Base-by-base conservation (phyloP, 1,140 invertebrate species). In the Aphis craccivora region DNA sequence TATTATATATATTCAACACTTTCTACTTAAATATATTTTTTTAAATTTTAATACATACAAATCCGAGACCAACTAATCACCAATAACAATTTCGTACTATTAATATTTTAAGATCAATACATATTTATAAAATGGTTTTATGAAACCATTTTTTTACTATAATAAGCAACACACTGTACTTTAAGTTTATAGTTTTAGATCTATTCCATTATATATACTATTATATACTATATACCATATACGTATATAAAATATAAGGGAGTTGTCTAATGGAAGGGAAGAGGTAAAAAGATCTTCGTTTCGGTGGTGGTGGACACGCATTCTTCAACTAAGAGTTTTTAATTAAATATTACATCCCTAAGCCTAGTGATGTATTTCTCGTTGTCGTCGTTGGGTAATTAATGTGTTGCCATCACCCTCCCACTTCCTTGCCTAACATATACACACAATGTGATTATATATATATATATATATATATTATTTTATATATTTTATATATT, bases 321-420 rank as follows among this genome's bases (percentile, higher is more conserved):
- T 86, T 86, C 83, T 25, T 43, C 83, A 40, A 43, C 83, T 43
- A 40, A 86, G 83, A 86, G 40, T 86, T 86, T 86, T 86, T 86
- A 86, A 86, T 86, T 86, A 86, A 86, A 86, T 86, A 84, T 43
- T 40, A 43, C 23, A 20, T 83, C 35, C 37, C 81, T 37, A 83
- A 37, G 37, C 35, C 8, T 7, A 35, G 81, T 40, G 81, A 35
- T 83, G 81, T 83, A 37, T 83, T 83, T 37, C n/a, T 23, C 20
- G 35, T 37, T 35, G 35, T 37, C 76, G 81, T 25, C 37, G 23
- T 86, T 86, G 37, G 60, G 30, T 76, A 76, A 76, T 76, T 76
- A 76, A 76, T 76, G n/a, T 76, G 60, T 76, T 76, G 30, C 14
- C 60, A n/a, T 76, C 60, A 67, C 60, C 30, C 60, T 14, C 2